Evolutionary conservation across 2,113 vertebrate species (phyloP).

Genomic region (Hystrix brachyura): DNA sequence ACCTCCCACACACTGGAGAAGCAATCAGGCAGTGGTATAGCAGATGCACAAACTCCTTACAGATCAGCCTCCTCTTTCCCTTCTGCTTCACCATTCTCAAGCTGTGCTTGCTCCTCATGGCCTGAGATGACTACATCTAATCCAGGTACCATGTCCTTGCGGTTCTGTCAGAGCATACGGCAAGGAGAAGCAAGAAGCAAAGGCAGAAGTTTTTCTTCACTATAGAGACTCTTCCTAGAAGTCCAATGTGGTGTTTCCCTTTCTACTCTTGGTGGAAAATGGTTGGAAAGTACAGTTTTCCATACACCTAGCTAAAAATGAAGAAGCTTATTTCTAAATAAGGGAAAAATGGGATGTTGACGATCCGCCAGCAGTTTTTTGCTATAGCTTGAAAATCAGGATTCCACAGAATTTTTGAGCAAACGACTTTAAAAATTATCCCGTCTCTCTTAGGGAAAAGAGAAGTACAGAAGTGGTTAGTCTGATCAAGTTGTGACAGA

Average conservation of each 20-base stretch:
- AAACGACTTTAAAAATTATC: slow-evolving; percentile 39
- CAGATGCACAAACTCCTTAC: neutral
- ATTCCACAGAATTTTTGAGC: neutral
- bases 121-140: neutral
- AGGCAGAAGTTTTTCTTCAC: neutral
- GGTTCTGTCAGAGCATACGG: neutral
- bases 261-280: neutral
- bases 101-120: neutral
- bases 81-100: too few species aligned
- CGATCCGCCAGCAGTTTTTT: neutral
- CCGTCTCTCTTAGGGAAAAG: neutral
- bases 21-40: neutral
- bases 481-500: neutral
- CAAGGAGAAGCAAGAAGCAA: neutral
- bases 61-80: neutral
- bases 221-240: neutral
- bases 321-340: neutral
- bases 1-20: neutral
- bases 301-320: neutral
- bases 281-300: neutral
- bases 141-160: neutral
- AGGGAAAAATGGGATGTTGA: neutral
- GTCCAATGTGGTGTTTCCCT: neutral
- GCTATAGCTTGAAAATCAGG: neutral
- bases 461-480: neutral